Evolutionary conservation across 1,140 invertebrate species (phyloP).

Genomic region (Arctopsyche grandis): DNA sequence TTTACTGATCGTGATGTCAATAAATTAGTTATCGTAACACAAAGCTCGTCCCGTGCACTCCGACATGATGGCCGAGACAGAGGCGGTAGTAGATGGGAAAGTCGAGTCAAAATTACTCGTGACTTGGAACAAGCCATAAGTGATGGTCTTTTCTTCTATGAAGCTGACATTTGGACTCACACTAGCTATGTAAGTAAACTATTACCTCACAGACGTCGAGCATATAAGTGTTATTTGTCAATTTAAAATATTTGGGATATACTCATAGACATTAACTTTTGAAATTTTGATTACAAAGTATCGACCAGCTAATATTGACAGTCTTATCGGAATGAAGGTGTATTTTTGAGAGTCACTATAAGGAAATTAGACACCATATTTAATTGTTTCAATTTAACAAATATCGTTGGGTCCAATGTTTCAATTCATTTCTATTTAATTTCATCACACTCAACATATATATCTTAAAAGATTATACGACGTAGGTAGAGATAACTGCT

Average conservation of each 20-base stretch:
- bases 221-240: constrained; percentile 9
- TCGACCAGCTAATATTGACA: neutral
- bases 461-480: no score
- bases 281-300: neutral
- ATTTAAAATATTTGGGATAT: constrained; percentile 18
- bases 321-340: neutral
- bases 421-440: no score
- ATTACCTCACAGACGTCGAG: constrained; percentile 55
- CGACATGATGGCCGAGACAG: constrained; percentile 88
- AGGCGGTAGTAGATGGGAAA: constrained; percentile 76
- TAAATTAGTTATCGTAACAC: constrained; percentile 95
- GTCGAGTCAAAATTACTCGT: constrained; percentile 90
- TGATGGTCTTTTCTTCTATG: constrained; percentile 94
- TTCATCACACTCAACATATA: no score
- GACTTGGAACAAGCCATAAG: constrained; percentile 94
- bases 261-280: neutral
- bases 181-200: constrained; percentile 58
- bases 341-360: neutral
- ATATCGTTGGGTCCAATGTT: no score
- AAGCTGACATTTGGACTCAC: constrained; percentile 86
- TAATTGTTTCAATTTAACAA: no score
- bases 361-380: no score
- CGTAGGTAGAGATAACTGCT: no score
- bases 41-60: constrained; percentile 69
- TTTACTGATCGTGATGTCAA: constrained; percentile 93